phyloP scores from a whole-genome alignment of 37 sponge, comb jelly and placozoan species.

The Spongilla lacustris region DNA sequence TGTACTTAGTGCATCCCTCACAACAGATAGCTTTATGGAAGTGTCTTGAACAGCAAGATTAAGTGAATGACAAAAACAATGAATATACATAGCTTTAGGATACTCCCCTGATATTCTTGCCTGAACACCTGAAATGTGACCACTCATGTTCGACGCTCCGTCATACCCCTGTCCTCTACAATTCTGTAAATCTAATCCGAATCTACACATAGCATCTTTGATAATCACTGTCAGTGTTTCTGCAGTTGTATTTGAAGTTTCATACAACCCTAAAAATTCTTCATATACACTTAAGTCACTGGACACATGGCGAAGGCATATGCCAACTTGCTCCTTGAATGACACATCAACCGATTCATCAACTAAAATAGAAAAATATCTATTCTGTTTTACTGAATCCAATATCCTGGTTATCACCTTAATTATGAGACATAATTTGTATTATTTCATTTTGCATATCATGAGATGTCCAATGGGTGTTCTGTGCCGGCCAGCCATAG shows the following conservation, averaged over 20 bases:
- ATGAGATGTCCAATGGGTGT: slow-evolving; percentile 15
- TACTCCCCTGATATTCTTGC: too few relatives aligned
- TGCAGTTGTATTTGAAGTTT: slow-evolving; percentile 14
- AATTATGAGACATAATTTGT: slow-evolving; percentile 45
- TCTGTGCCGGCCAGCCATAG: too few relatives aligned
- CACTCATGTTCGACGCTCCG: slow-evolving; percentile 61
- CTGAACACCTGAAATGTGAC: too few relatives aligned
- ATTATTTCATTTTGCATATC: slow-evolving; percentile 57
- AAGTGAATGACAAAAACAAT: too few relatives aligned
- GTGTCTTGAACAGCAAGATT: too few relatives aligned
- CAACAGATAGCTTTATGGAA: too few relatives aligned
- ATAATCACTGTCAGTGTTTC: slow-evolving; percentile 16
- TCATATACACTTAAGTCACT: slow-evolving; percentile 2
- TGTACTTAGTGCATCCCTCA: too few relatives aligned
- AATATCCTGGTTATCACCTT: slow-evolving; percentile 31
- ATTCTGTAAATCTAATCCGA: slow-evolving; percentile 3
- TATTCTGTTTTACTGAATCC: not conserved
- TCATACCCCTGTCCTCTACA: slow-evolving; percentile 68
- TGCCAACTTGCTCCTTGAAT: slow-evolving; percentile 34
- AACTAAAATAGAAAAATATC: slow-evolving; percentile 40
- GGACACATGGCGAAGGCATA: slow-evolving; percentile 36
- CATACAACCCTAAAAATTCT: slow-evolving; percentile 20
- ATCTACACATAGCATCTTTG: not conserved
- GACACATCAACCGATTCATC: slow-evolving; percentile 35
- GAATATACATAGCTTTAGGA: too few relatives aligned